phyloP scores from a whole-genome alignment of 2,113 vertebrate species.

The Lonchura striata region DNA sequence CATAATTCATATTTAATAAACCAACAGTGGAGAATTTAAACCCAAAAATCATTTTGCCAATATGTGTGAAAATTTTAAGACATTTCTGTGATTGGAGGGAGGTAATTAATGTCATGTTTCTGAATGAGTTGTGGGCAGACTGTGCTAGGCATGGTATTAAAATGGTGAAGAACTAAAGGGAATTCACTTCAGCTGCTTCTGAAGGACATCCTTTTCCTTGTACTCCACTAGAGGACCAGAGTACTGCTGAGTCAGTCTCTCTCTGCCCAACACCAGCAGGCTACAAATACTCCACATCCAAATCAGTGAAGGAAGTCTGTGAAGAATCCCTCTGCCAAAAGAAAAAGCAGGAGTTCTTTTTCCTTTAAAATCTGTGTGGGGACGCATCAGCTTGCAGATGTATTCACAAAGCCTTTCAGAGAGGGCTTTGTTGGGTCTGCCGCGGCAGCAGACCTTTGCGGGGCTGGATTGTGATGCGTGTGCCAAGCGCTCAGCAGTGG shows the following conservation, averaged over 20 bases:
- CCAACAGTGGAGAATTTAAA: not conserved
- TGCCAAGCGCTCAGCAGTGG: not conserved
- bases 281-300: accelerated
- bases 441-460: not conserved
- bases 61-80: not conserved
- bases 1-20: not conserved
- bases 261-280: not conserved
- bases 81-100: not conserved
- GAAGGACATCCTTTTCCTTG: not conserved
- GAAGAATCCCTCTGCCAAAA: not conserved
- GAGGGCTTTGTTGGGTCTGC: not conserved
- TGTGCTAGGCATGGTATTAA: not conserved
- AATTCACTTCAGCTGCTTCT: not conserved
- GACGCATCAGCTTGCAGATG: not conserved
- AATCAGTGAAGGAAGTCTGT: not conserved
- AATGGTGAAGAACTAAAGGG: not conserved
- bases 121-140: not conserved
- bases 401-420: not conserved
- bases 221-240: not conserved
- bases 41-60: not conserved
- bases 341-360: not conserved
- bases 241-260: not conserved
- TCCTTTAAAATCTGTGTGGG: not conserved
- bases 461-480: accelerated
- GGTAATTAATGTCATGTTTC: not conserved